These are phyloP conservation scores for Lates japonicus DNA, from an alignment of 2,797 vertebrate species.

Conservation along the genomic window DNA sequence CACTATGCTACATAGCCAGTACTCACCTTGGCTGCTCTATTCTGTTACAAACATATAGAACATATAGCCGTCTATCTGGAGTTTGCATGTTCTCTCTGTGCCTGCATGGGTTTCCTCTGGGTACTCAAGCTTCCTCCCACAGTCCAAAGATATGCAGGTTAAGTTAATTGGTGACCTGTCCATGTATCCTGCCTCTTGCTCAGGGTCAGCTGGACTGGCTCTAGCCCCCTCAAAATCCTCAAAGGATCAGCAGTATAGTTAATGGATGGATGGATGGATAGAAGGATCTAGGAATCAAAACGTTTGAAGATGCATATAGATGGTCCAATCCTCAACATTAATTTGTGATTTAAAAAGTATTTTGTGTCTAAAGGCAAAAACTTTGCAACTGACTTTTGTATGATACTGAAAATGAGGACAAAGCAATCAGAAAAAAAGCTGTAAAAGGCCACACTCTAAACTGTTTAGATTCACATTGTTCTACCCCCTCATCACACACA, in stretches of 20 bases:
- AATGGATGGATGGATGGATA: too few species aligned
- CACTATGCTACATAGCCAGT: neutral
- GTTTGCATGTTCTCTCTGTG: too few species aligned
- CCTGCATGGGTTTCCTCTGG: too few species aligned
- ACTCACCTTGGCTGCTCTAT: neutral
- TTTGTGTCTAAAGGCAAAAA: neutral
- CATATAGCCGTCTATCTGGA: neutral
- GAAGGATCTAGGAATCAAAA: neutral
- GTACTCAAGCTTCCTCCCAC: too few species aligned
- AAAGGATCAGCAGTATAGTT: too few species aligned
- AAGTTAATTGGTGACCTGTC: too few species aligned
- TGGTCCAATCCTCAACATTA: neutral
- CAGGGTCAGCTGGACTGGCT: too few species aligned
- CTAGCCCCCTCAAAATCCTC: neutral
- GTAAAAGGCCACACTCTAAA: too few species aligned
- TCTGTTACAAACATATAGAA: neutral
- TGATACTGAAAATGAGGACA: constrained; percentile 20
- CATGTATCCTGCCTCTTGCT: too few species aligned
- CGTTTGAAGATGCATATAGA: neutral
- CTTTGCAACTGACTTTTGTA: constrained; percentile 12
- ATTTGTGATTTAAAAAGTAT: constrained; percentile 18
- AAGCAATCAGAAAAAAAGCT: neutral
- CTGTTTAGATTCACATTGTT: constrained; percentile 57
- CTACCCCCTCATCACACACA: constrained; percentile 16
- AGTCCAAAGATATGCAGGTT: too few species aligned